Evolutionary conservation across 2,888 invertebrate genomes (phyloP).

Genomic region (Rhimphoctona megacephalus): DNA sequence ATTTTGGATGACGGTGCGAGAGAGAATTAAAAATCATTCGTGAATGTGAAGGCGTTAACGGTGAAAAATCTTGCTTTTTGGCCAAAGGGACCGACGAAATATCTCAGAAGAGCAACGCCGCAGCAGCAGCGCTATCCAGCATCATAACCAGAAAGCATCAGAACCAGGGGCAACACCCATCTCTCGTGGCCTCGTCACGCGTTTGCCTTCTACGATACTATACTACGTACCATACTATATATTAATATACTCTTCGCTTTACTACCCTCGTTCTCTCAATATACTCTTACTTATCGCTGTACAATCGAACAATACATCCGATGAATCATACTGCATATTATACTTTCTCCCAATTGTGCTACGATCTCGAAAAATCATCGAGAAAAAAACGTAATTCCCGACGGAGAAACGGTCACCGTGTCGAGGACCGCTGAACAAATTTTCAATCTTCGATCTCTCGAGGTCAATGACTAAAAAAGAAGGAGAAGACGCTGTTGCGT

Average conservation of each 20-base stretch:
- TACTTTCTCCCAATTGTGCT: slow-evolving; percentile 1
- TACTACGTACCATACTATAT: slow-evolving; percentile 52
- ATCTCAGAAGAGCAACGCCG: slow-evolving; percentile 49
- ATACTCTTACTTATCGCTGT: slow-evolving; percentile 6
- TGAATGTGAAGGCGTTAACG: slow-evolving; percentile 48
- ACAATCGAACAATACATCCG: slow-evolving; percentile 20
- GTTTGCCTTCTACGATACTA: slow-evolving; percentile 57
- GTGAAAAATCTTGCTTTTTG: slow-evolving; percentile 15
- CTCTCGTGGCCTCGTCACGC: slow-evolving; percentile 66
- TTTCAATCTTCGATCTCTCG: not conserved
- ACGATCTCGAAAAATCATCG: not conserved
- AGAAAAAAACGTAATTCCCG: not conserved
- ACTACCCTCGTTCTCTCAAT: slow-evolving; percentile 27
- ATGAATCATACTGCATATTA: not conserved
- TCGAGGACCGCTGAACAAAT: not conserved
- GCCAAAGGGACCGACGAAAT: slow-evolving; percentile 43
- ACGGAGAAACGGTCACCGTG: not conserved
- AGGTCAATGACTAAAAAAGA: slow-evolving; percentile 26
- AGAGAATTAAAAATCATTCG: not conserved
- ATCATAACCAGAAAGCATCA: slow-evolving; percentile 49
- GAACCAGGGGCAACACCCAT: slow-evolving; percentile 67
- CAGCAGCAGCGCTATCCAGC: slow-evolving; percentile 55
- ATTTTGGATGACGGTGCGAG: not conserved
- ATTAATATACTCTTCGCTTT: slow-evolving; percentile 12
- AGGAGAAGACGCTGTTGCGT: slow-evolving; percentile 40